A percentile compares a stretch with the other conserved stretches of the same genome.
Evolutionary conservation across 1,140 invertebrate genomes (phyloP).

Genomic region (Paraescarpia echinospica): DNA sequence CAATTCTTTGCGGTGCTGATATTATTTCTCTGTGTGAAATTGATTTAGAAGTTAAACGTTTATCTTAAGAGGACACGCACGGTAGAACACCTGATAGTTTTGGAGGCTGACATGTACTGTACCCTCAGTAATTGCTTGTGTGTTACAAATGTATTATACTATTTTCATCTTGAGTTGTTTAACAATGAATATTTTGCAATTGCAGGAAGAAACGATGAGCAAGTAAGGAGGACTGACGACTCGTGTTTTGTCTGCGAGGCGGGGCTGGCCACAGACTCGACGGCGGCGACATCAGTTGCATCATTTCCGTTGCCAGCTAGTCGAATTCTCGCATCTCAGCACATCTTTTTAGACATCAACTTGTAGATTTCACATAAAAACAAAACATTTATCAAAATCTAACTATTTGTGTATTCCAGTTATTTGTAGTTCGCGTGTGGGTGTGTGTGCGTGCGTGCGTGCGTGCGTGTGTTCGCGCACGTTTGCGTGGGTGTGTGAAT

Average conservation of each 20-base stretch:
- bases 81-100: background rate
- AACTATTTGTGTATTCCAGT: background rate
- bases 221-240: background rate
- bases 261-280: background rate
- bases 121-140: no score
- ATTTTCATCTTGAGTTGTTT: background rate
- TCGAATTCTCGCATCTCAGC: background rate
- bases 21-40: background rate
- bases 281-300: background rate
- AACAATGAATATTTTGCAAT: background rate
- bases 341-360: background rate
- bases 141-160: background rate
- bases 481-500: no score
- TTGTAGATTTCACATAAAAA: background rate
- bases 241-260: background rate
- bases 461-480: no score
- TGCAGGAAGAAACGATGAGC: background rate
- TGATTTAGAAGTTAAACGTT: background rate
- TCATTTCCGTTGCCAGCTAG: background rate
- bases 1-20: background rate
- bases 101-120: no score
- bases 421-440: background rate
- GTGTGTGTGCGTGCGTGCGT: no score
- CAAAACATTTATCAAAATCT: background rate
- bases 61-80: background rate